phyloP scores from a whole-genome alignment of 2,797 vertebrate genomes.

The Toxotes lorentzi region DNA sequence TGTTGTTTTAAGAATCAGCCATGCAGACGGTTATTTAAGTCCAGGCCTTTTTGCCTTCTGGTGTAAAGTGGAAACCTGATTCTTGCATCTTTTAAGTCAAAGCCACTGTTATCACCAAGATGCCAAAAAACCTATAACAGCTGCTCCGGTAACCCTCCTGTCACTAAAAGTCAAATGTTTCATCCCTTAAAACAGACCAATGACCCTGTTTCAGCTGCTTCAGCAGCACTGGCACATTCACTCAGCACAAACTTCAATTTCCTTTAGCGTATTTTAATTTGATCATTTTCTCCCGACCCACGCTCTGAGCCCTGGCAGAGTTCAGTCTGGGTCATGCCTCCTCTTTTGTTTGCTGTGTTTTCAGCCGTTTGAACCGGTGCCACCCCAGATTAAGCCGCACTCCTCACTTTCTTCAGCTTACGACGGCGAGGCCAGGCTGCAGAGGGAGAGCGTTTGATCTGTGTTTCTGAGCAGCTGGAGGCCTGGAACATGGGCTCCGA shows the following conservation, averaged over 20 bases:
- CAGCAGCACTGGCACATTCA: neutral
- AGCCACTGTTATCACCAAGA: neutral
- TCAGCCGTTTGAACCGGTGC: conserved; percentile 40
- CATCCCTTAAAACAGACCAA: conserved; percentile 1
- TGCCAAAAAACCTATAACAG: neutral
- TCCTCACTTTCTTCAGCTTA: neutral
- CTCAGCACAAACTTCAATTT: neutral
- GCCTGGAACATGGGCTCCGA: conserved; percentile 30
- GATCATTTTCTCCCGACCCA: neutral
- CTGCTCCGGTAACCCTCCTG: neutral
- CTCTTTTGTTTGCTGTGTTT: conserved; percentile 32
- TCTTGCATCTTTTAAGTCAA: conserved; percentile 14
- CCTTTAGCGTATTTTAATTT: conserved; percentile 37
- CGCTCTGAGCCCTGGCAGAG: conserved; percentile 5
- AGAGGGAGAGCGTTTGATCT: conserved; percentile 47
- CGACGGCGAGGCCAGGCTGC: conserved; percentile 21
- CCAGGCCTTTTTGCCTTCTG: neutral
- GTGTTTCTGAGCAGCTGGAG: conserved; percentile 50
- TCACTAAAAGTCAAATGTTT: conserved; percentile 12
- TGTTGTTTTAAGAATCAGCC: neutral
- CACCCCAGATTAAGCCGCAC: conserved; percentile 39
- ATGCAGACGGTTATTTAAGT: conserved; percentile 1
- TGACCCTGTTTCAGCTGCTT: neutral
- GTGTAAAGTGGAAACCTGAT: neutral
- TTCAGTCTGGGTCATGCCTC: conserved; percentile 28